Conservation (phyloP, 2,113 vertebrate species). For the Phylloscopus trochilus region DNA sequence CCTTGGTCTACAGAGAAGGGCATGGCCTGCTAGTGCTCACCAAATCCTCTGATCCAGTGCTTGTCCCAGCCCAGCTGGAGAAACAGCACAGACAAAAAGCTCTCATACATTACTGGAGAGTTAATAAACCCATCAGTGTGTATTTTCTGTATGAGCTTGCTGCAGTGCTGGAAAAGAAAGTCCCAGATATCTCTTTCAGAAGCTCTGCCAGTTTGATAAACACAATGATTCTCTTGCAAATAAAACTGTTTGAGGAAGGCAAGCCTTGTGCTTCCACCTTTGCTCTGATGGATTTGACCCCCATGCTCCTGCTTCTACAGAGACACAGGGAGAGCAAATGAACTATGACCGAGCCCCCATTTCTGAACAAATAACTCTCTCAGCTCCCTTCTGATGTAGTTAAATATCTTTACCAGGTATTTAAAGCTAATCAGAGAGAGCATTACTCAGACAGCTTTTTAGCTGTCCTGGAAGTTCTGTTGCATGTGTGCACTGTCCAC, state of each 20-base stretch:
- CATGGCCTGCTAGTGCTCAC: neutral
- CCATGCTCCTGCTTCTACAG: neutral
- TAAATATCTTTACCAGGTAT: neutral
- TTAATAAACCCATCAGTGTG: neutral
- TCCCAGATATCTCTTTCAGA: neutral
- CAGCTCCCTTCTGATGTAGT: neutral
- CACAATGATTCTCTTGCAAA: neutral
- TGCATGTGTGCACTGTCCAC: neutral
- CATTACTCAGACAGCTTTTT: neutral
- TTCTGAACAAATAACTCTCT: neutral
- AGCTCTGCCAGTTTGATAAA: neutral
- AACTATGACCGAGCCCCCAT: neutral
- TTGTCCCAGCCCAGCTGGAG: neutral
- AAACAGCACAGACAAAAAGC: neutral
- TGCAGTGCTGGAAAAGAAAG: neutral
- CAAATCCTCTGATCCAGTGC: neutral
- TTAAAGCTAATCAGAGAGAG: neutral
- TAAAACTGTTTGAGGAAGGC: neutral
- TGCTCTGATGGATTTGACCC: neutral
- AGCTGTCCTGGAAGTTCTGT: neutral
- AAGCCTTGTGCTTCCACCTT: neutral
- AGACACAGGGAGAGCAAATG: neutral
- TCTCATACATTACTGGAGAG: neutral
- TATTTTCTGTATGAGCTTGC: neutral
- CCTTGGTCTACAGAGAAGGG: neutral